Evolutionary conservation across 2,113 vertebrate species (phyloP), one percentile per base, ranked within the genome.

Genomic region (Argyrosomus japonicus): DNA sequence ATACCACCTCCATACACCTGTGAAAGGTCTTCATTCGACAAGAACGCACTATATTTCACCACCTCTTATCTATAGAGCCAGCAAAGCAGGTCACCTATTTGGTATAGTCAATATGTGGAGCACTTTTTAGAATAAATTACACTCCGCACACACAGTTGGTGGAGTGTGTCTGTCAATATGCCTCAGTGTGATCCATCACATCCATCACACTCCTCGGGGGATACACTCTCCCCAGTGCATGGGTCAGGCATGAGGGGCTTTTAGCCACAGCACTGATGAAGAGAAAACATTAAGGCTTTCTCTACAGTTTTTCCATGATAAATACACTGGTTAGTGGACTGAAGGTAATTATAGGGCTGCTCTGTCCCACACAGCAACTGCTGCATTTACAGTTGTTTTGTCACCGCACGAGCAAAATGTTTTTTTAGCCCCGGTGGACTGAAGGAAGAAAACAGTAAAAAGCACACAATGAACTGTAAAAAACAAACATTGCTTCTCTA

Each of bases 251-350:
- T 40, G 75, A 83, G 67, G 68, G 65, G 86, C 89, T 93, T 93
- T 93, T 85, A 91, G 86, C 68, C 81, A 77, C 67, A 18, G 75
- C 67, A 75, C 68, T 83, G 88, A 94, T 93, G 88, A 94, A 89
- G 86, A 85, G 80, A 90, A 92, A 91, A 82, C 89, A 88, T 87
- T 87, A 79, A 82, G 53, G 84, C 72, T 82, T 87, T 89, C 56
- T 60, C 17, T 53, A 71, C 29, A 83, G 47, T 72, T 87, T 79
- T 77, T 76, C 45, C 68, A 57, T 85, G 83, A 91, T 84, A 81
- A 89, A 91, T 72, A 82, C 74, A 54, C 53, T 57, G 63, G 56
- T 83, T 88, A 40, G 84, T 67, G 78, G 81, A 90, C 68, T 68
- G 50, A 13, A 58, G 50, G 63, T 92, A 86, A 92, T 90, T 88